phyloP scores from a whole-genome alignment of 1,140 invertebrate genomes.

The Scaptomyza graminum region DNA sequence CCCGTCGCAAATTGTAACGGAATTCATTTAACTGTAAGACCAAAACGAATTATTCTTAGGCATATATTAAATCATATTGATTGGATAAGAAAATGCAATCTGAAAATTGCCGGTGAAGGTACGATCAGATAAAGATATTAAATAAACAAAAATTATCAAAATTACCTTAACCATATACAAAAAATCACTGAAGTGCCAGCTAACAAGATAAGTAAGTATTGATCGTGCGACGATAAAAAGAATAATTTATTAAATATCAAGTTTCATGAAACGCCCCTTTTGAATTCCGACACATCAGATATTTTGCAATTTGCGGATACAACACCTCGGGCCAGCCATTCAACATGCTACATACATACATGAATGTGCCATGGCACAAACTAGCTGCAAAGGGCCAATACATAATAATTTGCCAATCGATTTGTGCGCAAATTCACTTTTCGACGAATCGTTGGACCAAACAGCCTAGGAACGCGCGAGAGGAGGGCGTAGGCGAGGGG shows the following conservation, averaged over 20 bases:
- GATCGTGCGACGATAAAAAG: conserved; percentile 43
- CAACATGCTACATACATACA: too few relatives aligned
- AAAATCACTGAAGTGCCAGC: conserved; percentile 20
- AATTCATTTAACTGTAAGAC: too few relatives aligned
- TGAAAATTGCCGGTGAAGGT: too few relatives aligned
- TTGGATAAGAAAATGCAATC: too few relatives aligned
- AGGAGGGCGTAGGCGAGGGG: background rate
- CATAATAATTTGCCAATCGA: conserved; percentile 79
- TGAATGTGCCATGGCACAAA: conserved; percentile 1
- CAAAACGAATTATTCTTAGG: too few relatives aligned
- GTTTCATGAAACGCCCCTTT: conserved; percentile 56
- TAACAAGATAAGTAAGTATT: conserved; percentile 52
- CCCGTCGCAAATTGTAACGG: background rate
- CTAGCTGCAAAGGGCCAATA: conserved; percentile 45
- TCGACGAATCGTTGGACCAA: conserved; percentile 57
- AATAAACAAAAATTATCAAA: background rate
- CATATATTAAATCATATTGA: too few relatives aligned
- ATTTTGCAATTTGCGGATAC: conserved; percentile 68
- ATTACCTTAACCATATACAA: too few relatives aligned
- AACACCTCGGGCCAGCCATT: conserved; percentile 69
- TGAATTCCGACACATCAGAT: conserved; percentile 47
- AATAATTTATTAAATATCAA: conserved; percentile 74
- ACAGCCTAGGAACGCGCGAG: conserved; percentile 31
- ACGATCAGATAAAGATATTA: too few relatives aligned
- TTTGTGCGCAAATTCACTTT: conserved; percentile 71